Base-by-base conservation (phyloP, 2,113 vertebrate genomes). In the Pampusana beccarii region DNA sequence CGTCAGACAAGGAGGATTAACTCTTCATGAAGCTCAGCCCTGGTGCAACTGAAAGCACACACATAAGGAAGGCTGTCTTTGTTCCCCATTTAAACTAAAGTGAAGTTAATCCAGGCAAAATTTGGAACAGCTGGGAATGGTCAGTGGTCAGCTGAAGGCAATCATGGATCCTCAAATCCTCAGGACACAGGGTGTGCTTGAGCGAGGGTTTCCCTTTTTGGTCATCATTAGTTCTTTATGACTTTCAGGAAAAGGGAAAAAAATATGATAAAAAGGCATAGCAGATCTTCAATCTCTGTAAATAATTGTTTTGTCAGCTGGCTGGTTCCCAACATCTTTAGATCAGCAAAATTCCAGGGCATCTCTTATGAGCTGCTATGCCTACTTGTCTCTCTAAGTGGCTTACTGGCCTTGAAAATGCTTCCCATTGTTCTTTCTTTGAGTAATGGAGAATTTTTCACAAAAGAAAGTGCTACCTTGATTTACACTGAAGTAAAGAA, bases 11-110 rank as follows among this genome's bases (percentile, higher is more conserved):
- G 3, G 7, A 56, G 3, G 4, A 13, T 5, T 38, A 13, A 3
- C 5, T 21, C n/a, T 24, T 64, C 8, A 13, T 9, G 3, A 42
- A 44, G 7, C 20, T 44, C 64, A 89, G 8, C 9, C 6, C 13
- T 1, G 9, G 3, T 1, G 2, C 24, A 24, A 16, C 6, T 10
- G 3, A 16, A 4, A 46, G 16, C 54, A 36, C 7, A 14, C 13
- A 14, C 2, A 0, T 0, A 14, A 10, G 13, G 10, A 21, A 31
- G 16, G 7, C 8, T 51, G 6, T 0, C 5, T 16, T 34, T 40
- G 10, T 16, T 65, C 50, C 24, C 79, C 10, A 29, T 21, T 66
- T 66, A 34, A 87, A 56, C 61, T 38, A 26, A 36, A 26, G 16
- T 8, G 2, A 56, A 65, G 20, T 44, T 10, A 69, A 40, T 73